Base-by-base conservation (phyloP, 2,797 vertebrate species). In the Chelonia mydas region DNA sequence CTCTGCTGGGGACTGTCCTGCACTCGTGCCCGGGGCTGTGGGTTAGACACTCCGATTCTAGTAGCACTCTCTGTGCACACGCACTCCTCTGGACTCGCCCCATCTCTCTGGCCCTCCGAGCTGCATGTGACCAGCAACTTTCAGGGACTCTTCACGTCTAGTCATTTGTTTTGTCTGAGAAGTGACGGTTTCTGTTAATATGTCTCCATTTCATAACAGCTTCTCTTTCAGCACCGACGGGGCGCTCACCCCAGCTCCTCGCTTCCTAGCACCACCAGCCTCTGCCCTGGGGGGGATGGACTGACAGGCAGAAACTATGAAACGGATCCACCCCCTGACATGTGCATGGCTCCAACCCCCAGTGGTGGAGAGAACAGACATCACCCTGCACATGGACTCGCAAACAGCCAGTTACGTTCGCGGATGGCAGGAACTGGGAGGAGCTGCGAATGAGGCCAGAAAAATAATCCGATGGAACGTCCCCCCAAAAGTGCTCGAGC, bases 21-120 rank as follows among this genome's bases (percentile, higher is more conserved):
- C 76, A 88, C 61, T 54, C 3, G 31, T 0, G 51, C 50, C 51
- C 21, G 1, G 0, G 41, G 11, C 3, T 6, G 3, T 5, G 15
- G 23, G 12, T 49, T 28, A 45, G 79, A 53, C 33, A 51, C 50
- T 92, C 74, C 33, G 59, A 81, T 84, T n/a, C 28, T 61, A 68
- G 79, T 5, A 31, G 57, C 81, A 13, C 6, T n/a, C 19, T 19
- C 6, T 25, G 33, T 7, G 6, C 31, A 81, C 47, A 3, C 74
- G 51, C 17, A 5, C 5, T 1, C 11, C 84, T 78, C 2, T 1
- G 7, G 68, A 41, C 28, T 54, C 41, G 59, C 51, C 53, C 50
- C 68, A 49, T 13, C 74, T n/a, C 45, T 53, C 13, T 51, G 1
- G 0, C 25, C 59, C 92, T 87, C 84, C 11, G 0, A 90, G 33